These are phyloP conservation scores for Antechinus flavipes DNA, from an alignment of 2,113 vertebrate genomes.

Conservation along the genomic window DNA sequence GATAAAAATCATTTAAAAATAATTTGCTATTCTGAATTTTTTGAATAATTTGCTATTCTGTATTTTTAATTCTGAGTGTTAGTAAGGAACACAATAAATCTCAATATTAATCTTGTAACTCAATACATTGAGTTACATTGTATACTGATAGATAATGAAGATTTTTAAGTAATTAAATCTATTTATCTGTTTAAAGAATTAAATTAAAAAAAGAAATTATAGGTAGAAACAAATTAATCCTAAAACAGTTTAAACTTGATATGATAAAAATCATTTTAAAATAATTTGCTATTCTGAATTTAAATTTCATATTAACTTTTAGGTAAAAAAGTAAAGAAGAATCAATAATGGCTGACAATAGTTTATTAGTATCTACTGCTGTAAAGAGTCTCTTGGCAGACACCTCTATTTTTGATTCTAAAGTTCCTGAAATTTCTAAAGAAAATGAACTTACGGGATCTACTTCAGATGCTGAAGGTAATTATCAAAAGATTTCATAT, in stretches of 20 bases:
- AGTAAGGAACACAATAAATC: background rate
- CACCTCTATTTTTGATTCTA: conserved; percentile 93
- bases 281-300: conserved; percentile 9
- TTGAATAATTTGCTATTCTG: no score
- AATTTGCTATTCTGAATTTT: conserved; percentile 22
- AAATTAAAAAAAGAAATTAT: background rate
- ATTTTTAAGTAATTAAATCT: background rate
- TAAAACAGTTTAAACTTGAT: conserved; percentile 40
- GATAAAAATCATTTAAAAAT: background rate
- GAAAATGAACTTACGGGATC: conserved; percentile 86
- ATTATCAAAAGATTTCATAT: conserved; percentile 42
- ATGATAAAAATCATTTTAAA: background rate
- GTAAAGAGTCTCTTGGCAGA: conserved; percentile 92
- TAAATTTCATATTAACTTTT: conserved; percentile 41
- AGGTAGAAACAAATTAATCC: background rate
- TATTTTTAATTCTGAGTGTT: background rate
- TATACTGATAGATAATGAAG: background rate
- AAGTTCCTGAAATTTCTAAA: conserved; percentile 90
- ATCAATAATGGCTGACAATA: conserved; percentile 91
- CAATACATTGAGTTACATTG: background rate
- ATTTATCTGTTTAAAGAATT: background rate
- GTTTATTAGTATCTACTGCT: conserved; percentile 84
- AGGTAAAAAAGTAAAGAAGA: conserved; percentile 64
- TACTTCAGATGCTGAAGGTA: conserved; percentile 89
- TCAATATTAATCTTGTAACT: background rate